Evolutionary conservation across 2,113 vertebrate genomes (phyloP).

Genomic region (Xenopus laevis): DNA sequence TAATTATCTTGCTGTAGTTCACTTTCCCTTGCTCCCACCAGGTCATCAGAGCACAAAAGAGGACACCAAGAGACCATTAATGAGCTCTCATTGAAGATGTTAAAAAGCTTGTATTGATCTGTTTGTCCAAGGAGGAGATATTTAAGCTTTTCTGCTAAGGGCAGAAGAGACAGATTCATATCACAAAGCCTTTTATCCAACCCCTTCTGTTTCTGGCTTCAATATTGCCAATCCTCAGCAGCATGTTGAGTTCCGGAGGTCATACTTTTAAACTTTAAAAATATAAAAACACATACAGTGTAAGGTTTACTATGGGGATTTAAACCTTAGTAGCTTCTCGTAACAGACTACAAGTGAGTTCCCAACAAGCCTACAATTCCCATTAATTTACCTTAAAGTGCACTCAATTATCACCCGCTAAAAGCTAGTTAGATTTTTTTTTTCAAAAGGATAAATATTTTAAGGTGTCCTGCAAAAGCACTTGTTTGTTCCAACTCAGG

Average conservation of each 20-base stretch:
- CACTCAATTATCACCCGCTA: conserved; percentile 9
- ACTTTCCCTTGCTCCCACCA: conserved; percentile 72
- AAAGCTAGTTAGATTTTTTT: conserved; percentile 10
- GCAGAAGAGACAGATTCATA: conserved; percentile 82
- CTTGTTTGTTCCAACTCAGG: too few species aligned
- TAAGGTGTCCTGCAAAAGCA: neutral
- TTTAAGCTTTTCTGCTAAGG: conserved; percentile 88
- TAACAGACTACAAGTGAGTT: conserved; percentile 42
- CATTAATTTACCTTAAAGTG: conserved; percentile 18
- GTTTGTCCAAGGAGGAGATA: conserved; percentile 95
- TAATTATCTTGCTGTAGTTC: conserved; percentile 78
- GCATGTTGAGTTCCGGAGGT: conserved; percentile 76
- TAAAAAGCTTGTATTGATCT: conserved; percentile 94
- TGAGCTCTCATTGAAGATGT: conserved; percentile 93
- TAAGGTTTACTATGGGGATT: conserved; percentile 55
- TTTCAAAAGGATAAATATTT: conserved; percentile 17
- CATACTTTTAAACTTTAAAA: conserved; percentile 67
- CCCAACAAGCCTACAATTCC: conserved; percentile 32
- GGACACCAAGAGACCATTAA: conserved; percentile 83
- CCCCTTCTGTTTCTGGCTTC: conserved; percentile 73
- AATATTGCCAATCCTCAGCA: conserved; percentile 73
- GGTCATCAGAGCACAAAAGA: conserved; percentile 81
- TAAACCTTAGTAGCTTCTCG: conserved; percentile 50
- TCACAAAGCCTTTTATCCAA: conserved; percentile 88
- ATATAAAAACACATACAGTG: conserved; percentile 47